These are phyloP conservation scores for Helicolenus hilgendorfi DNA, from an alignment of 2,797 vertebrate genomes.

Conservation along the genomic window DNA sequence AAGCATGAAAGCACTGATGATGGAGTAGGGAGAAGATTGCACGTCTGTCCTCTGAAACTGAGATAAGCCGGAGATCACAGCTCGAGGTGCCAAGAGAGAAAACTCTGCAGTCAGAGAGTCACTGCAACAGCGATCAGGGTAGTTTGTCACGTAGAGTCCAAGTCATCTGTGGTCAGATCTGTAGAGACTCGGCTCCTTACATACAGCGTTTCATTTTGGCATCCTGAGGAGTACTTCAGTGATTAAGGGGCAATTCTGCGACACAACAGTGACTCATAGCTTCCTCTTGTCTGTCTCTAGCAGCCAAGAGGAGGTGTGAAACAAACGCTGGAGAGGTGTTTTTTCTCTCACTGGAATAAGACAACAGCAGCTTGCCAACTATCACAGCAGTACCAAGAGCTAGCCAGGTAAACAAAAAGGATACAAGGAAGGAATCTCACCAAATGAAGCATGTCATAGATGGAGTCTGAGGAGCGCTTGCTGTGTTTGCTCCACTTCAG, in stretches of 20 bases:
- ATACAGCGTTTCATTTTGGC: slow-evolving; percentile 20
- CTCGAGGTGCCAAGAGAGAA: slow-evolving; percentile 8
- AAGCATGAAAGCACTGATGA: slow-evolving; percentile 15
- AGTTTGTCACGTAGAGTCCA: slow-evolving; percentile 12
- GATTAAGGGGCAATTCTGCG: slow-evolving; percentile 67
- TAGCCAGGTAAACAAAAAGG: slow-evolving; percentile 1
- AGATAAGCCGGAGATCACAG: slow-evolving; percentile 43
- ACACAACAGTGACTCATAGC: slow-evolving; percentile 76
- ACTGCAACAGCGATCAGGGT: neutral
- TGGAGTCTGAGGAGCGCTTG: slow-evolving; percentile 90
- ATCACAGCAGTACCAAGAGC: neutral
- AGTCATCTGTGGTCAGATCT: neutral
- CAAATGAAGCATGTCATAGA: slow-evolving; percentile 92
- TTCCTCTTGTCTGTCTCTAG: slow-evolving; percentile 54
- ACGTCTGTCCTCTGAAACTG: slow-evolving; percentile 16
- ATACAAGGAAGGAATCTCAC: slow-evolving; percentile 79
- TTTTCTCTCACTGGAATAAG: slow-evolving; percentile 29
- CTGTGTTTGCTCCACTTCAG: slow-evolving; percentile 92
- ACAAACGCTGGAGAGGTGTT: slow-evolving; percentile 27
- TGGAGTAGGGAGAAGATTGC: neutral
- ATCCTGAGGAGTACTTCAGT: slow-evolving; percentile 47
- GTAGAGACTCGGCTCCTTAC: neutral
- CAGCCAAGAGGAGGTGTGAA: slow-evolving; percentile 53
- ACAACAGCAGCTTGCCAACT: slow-evolving; percentile 14
- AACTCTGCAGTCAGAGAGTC: slow-evolving; percentile 20